Evolutionary conservation across 2,888 invertebrate species (phyloP).

Genomic region (Drosophila rubida): DNA sequence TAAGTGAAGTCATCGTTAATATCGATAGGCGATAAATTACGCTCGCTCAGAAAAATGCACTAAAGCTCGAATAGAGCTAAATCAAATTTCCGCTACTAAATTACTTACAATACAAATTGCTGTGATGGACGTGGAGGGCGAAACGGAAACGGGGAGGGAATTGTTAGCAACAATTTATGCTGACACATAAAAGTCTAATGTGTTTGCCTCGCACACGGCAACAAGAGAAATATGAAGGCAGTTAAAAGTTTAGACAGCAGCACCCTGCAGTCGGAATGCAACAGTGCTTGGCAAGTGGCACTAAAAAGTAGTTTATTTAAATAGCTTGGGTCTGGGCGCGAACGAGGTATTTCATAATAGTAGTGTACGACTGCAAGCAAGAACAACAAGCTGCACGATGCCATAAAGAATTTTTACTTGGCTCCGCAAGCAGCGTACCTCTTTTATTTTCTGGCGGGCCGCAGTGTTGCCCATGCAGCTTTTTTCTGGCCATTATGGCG

Average conservation of each 20-base stretch:
- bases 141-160: conserved; percentile 2
- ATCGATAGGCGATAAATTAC: neutral
- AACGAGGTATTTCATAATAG: conserved; percentile 57
- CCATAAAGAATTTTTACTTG: conserved; percentile 46
- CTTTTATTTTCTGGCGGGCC: neutral
- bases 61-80: conserved; percentile 19
- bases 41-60: neutral
- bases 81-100: conserved; percentile 52
- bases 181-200: conserved; percentile 46
- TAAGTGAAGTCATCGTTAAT: conserved; percentile 1
- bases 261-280: conserved; percentile 23
- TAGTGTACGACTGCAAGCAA: neutral
- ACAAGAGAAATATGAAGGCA: conserved; percentile 2
- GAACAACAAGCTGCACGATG: conserved; percentile 12
- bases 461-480: neutral
- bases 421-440: neutral
- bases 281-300: conserved; percentile 9
- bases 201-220: neutral
- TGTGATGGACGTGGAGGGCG: neutral
- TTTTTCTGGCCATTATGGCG: neutral
- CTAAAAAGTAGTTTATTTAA: conserved; percentile 73
- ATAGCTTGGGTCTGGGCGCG: conserved; percentile 49
- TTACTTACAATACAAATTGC: conserved; percentile 46
- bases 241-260: conserved; percentile 53
- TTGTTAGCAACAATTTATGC: conserved; percentile 57